phyloP scores from a whole-genome alignment of 2,888 invertebrate genomes.

The Nipponacmea schrenckii region DNA sequence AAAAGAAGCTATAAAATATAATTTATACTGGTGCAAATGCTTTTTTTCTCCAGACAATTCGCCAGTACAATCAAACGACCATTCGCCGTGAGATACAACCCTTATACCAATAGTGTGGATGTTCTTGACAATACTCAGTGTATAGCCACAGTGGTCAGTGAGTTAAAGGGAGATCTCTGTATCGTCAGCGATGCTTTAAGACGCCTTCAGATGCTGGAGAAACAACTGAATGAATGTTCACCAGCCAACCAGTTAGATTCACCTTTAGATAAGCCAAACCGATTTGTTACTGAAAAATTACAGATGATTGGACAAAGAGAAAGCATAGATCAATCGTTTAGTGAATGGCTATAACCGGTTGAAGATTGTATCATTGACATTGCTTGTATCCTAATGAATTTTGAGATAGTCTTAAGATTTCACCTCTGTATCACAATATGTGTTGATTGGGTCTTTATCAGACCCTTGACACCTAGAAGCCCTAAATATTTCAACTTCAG shows the following conservation, averaged over 20 bases:
- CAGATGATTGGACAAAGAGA: slow-evolving; percentile 3
- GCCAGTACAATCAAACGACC: slow-evolving; percentile 84
- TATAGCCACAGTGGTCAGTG: slow-evolving; percentile 81
- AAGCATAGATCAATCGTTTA: neutral
- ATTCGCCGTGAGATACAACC: slow-evolving; percentile 91
- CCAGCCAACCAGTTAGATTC: neutral
- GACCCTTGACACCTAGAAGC: no score
- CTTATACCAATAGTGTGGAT: slow-evolving; percentile 95
- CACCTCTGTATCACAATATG: no score
- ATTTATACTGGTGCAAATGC: no score
- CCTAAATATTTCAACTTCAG: no score
- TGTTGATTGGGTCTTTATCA: no score
- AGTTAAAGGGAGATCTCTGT: slow-evolving; percentile 67
- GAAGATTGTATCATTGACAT: no score
- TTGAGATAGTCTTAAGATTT: no score
- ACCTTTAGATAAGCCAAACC: neutral
- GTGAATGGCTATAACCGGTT: no score
- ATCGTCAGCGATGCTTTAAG: slow-evolving; percentile 62
- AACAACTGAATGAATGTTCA: slow-evolving; percentile 6
- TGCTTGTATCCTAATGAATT: no score
- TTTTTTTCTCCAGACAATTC: slow-evolving; percentile 67
- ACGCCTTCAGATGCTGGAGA: slow-evolving; percentile 50
- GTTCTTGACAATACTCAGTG: slow-evolving; percentile 92
- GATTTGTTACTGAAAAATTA: neutral
- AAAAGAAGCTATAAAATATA: no score